Evolutionary conservation across 2,888 invertebrate genomes (phyloP), one percentile per base, ranked within the genome.

Genomic region (Xylota sylvarum): DNA sequence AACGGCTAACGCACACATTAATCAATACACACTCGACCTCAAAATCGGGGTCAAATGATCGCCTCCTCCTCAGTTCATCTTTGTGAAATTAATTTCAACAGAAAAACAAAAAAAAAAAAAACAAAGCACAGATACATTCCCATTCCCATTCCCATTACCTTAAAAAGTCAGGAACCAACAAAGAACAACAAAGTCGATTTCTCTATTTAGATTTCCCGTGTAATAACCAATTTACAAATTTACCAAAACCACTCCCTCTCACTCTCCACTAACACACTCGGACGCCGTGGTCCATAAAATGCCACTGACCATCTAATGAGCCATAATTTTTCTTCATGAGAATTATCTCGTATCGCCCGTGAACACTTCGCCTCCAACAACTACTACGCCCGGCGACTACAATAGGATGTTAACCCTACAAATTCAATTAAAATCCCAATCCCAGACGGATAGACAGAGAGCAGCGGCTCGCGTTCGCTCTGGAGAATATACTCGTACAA

Each of bases 221-320:
- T 85, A 85, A 76, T 76, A 76, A 77, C 76, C 85, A 81, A 85
- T 85, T 85, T 85, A 85, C 81, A 81, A 85, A 84, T 81, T 81
- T 81, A 85, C 76, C 74, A 37, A 37, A 69, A 65, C 76, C 81
- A 81, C 85, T 81, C 85, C 76, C 81, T 76, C 85, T 81, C 85
- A 70, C 81, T 76, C 76, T 73, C 67, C 73, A 60, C 40, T 23
- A 23, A 14, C 32, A 17, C 19, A 43, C 43, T 4, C 43, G 5
- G 6, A 14, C 50, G n/a, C 67, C 12, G n/a, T 73, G 64, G 64
- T 74, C 55, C 43, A 79, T 65, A 73, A 73, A 82, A 86, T 86
- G 86, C 86, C 86, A 86, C 86, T 86, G 86, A 86, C 86, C 86
- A 86, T 86, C 86, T 86, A 86, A 86, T 86, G 86, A 86, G 86